Base-by-base conservation (phyloP, 2,888 invertebrate species). In the Matsumyia berberina region DNA sequence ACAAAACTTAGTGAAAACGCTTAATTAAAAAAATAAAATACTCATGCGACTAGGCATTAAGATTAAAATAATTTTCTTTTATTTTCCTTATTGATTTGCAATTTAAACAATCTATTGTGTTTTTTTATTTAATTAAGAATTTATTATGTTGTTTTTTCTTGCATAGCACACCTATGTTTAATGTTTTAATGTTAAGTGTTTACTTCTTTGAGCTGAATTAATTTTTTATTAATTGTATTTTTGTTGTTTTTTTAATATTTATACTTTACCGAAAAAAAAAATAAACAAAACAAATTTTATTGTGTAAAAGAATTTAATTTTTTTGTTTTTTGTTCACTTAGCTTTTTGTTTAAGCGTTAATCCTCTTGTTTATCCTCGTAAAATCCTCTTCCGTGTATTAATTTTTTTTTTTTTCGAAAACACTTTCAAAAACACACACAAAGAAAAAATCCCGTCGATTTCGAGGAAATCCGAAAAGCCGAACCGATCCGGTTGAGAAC, bases 1-100 rank as follows among this genome's bases (percentile, higher is more conserved):
- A n/a, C n/a, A n/a, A n/a, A n/a, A n/a, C n/a, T n/a, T 86, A 77
- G 79, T 74, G 73, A 86, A 89, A 88, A 86, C 79, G 91, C 90
- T 91, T 91, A 88, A 89, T 90, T 90, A 90, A 91, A 91, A 83
- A 83, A 91, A 91, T 90, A 89, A 90, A 91, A 91, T 88, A 90
- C 91, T 91, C 91, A 91, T 91, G 91, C 91, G 90, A 89, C 89
- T 89, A 90, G 88, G 88, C 89, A 87, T 87, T 89, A 89, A 89
- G 89, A 89, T 81, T 60, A 70, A 72, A 17, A 24, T 24, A 3
- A 3, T 24, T 24, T 24, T 24, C 24, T 24, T 24, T 19, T 60
- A 35, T 70, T 69, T 62, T 44, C 29, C 31, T 49, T 31, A 72
- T 58, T 58, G 31, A 72, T 77, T 88, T 87, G 86, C 87, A 76